Percentiles rank a stretch among this genome's conserved stretches.
phyloP scores from a whole-genome alignment of 2,797 vertebrate genomes.

The Tachyglossus aculeatus region DNA sequence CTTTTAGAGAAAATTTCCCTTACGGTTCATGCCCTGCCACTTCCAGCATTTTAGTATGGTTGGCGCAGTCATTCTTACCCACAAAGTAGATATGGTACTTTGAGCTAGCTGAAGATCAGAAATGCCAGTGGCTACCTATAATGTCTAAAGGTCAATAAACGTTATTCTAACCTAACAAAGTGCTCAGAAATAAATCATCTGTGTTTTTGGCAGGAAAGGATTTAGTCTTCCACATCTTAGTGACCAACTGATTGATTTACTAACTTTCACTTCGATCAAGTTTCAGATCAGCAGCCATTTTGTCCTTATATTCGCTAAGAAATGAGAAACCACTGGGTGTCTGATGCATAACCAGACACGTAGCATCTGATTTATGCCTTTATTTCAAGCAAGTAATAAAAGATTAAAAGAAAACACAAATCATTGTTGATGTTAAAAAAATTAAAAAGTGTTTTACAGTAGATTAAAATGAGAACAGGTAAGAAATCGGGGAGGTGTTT shows the following conservation, averaged over 20 bases:
- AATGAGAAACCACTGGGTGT: not conserved
- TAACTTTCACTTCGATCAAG: not conserved
- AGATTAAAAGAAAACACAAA: not conserved
- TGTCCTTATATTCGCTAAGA: not conserved
- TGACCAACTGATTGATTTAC: not conserved
- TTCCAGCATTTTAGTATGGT: no score
- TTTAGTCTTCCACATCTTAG: not conserved
- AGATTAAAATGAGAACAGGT: no score
- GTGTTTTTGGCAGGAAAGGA: not conserved
- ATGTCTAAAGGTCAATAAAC: not conserved
- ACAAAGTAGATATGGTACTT: not conserved
- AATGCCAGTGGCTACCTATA: no score
- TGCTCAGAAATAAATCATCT: not conserved
- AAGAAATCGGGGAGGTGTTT: no score
- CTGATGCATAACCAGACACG: not conserved
- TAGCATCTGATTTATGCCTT: not conserved
- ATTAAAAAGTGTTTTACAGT: no score
- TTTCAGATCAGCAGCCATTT: not conserved
- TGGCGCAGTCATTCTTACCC: not conserved
- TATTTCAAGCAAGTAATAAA: slow-evolving; percentile 10
- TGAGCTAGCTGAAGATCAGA: no score
- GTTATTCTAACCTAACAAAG: not conserved
- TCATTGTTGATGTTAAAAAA: not conserved
- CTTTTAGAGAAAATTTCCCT: no score
- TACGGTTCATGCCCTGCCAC: no score